Percentiles rank a stretch among this genome's conserved stretches.
Conservation (phyloP, 2,113 vertebrate genomes). For the mouse (Mus musculus) region DNA sequence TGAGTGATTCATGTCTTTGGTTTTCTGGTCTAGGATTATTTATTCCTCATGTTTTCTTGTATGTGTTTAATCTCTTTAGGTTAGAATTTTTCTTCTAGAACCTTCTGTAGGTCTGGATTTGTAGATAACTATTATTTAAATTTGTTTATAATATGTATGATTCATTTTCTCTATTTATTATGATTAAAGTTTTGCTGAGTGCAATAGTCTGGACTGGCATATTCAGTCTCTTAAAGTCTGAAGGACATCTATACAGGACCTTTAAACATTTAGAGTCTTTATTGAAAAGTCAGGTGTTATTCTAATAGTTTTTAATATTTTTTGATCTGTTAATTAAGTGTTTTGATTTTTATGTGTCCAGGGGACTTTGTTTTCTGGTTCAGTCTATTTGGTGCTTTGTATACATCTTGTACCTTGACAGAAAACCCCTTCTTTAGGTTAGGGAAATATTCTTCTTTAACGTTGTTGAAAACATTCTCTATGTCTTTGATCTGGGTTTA, state of each 20-base stretch:
- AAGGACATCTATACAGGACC: background rate
- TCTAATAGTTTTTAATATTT: background rate
- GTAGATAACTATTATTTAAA: background rate
- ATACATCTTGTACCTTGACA: background rate
- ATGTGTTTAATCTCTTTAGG: background rate
- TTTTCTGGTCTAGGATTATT: background rate
- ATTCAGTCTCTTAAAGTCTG: background rate
- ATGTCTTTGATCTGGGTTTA: background rate
- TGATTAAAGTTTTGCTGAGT: background rate
- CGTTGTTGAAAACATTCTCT: background rate
- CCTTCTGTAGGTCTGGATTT: background rate
- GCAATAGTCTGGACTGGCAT: background rate
- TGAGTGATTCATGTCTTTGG: background rate
- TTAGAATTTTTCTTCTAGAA: background rate
- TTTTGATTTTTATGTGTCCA: background rate
- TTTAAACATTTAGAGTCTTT: background rate
- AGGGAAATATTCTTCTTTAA: background rate
- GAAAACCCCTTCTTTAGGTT: background rate
- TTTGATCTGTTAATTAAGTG: background rate
- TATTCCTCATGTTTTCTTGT: background rate
- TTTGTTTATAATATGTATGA: background rate
- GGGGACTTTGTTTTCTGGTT: background rate
- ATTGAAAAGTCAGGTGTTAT: background rate
- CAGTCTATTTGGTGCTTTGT: background rate
- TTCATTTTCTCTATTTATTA: background rate